These are phyloP conservation scores for Corydoras sp. DNA, from an alignment of 2,113 vertebrate species.

Conservation along the genomic window DNA sequence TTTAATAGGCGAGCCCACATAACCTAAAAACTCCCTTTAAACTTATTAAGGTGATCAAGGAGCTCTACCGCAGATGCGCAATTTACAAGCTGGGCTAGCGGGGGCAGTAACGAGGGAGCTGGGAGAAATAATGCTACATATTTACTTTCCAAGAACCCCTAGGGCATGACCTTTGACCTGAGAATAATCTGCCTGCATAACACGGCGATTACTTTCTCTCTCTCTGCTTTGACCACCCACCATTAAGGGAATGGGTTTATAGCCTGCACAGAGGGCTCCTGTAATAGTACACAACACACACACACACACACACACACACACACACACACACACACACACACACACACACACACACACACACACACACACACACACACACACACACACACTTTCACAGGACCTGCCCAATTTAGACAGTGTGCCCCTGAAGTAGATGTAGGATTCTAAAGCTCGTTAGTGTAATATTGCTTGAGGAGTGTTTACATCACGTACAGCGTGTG, in stretches of 20 bases:
- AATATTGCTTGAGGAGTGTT: no score
- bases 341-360: background rate
- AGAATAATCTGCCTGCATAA: slow-evolving; percentile 69
- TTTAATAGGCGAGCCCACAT: slow-evolving; percentile 69
- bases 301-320: slow-evolving; percentile 19
- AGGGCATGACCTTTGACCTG: slow-evolving; percentile 68
- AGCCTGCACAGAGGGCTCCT: slow-evolving; percentile 49
- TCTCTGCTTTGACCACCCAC: slow-evolving; percentile 55
- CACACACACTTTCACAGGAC: no score
- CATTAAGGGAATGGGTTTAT: slow-evolving; percentile 66
- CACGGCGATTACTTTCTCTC: slow-evolving; percentile 68
- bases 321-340: slow-evolving; percentile 35
- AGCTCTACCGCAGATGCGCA: slow-evolving; percentile 55
- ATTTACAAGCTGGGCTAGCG: slow-evolving; percentile 70
- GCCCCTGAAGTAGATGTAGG: no score
- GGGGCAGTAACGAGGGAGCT: slow-evolving; percentile 67
- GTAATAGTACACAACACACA: slow-evolving; percentile 37
- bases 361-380: background rate
- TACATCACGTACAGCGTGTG: no score
- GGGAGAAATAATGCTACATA: slow-evolving; percentile 72
- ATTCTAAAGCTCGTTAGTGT: no score
- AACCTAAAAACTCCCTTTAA: slow-evolving; percentile 53
- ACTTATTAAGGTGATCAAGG: slow-evolving; percentile 48
- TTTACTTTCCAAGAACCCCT: slow-evolving; percentile 76
- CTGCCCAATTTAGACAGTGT: no score